Evolutionary conservation across 1,140 invertebrate genomes (phyloP), one percentile per base, ranked within the genome.

Genomic region (Oryzaephilus surinamensis): DNA sequence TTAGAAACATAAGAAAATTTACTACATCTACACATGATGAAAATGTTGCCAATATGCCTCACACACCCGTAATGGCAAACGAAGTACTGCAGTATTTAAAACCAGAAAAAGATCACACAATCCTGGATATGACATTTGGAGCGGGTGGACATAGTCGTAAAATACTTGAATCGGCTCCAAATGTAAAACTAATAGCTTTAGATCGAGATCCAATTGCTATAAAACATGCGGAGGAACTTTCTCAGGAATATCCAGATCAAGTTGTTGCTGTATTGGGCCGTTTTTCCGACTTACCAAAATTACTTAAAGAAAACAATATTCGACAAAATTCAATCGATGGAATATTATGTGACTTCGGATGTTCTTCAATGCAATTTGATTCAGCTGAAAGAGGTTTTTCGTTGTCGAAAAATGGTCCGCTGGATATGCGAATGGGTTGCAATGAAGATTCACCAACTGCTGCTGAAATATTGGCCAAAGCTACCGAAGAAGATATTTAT

Each of bases 391-490:
- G 94, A 57, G 94, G 94, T 4, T 97, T 98, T 66, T 77, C 84
- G 8, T 49, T 95, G 0, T 81, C 75, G 29, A 73, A 76, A 57
- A 74, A 94, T 70, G 90, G 88, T 0, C 84, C 82, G 6, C 68
- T 98, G 30, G 94, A 97, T 58, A 97, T 97, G 93, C 71, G 93
- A 58, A 97, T 97, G 93, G 86, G 94, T 68, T 76, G 79, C 2
- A 63, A 71, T 17, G 71, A 81, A 50, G 77, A 68, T 57, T 69
- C 76, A 11, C 75, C 84, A 10, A 91, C 84, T 17, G 93, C 86
- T 23, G 78, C 80, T 16, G 86, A 97, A 65, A 79, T 97, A 12
- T 61, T 98, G 23, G 81, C 84, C 6, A 70, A 72, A 39, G 73
- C 83, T 0, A 76, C 81, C 45, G 87, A 91, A 61, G 64, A 71